phyloP scores from a whole-genome alignment of 2,113 vertebrate genomes.

The Phylloscopus trochilus region DNA sequence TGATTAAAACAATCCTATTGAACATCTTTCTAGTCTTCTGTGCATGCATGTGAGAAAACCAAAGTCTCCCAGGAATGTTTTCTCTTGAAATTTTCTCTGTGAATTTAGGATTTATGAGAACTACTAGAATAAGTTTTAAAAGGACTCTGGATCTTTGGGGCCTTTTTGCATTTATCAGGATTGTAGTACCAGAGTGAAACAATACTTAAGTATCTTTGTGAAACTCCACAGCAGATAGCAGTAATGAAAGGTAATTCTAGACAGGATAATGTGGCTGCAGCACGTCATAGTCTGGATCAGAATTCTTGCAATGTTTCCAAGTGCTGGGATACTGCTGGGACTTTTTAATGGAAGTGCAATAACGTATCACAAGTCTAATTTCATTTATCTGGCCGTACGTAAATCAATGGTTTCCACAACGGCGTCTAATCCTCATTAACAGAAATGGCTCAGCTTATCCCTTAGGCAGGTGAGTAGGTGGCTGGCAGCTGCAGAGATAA shows the following conservation, averaged over 20 bases:
- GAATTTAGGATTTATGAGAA: neutral
- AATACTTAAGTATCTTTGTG: fast-evolving
- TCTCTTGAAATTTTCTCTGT: neutral
- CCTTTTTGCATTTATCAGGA: neutral
- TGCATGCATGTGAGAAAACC: neutral
- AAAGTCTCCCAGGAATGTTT: neutral
- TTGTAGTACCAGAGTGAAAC: neutral
- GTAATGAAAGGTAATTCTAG: neutral
- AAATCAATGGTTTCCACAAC: neutral
- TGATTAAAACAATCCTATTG: neutral
- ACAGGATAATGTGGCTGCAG: neutral
- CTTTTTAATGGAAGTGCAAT: neutral
- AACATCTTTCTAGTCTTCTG: neutral
- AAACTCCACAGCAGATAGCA: neutral
- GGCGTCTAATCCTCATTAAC: neutral
- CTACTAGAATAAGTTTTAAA: neutral
- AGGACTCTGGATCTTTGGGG: neutral
- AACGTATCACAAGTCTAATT: neutral
- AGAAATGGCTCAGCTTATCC: neutral
- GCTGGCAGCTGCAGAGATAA: neutral
- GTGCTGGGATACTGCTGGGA: neutral
- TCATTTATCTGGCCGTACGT: neutral
- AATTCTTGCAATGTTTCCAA: neutral
- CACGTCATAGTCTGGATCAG: neutral
- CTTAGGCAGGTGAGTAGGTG: neutral